Conservation (phyloP, 2,113 vertebrate species). For the Callipepla californica region DNA sequence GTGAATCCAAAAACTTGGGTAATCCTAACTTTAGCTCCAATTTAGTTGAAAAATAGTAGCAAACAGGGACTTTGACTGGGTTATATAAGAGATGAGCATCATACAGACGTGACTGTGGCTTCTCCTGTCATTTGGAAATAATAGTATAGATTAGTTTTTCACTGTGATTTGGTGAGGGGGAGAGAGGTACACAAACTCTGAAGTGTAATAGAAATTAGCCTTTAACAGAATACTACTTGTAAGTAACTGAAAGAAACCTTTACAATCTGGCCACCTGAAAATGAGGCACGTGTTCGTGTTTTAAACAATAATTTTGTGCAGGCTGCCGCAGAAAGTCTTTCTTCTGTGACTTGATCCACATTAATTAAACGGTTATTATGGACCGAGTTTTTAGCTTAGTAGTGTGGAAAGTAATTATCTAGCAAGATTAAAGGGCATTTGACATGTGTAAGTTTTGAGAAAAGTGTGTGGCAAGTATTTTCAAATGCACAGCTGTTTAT, state of each 20-base stretch:
- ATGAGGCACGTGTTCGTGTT: neutral
- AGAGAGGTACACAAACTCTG: neutral
- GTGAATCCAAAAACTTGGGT: fast-evolving
- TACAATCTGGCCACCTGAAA: neutral
- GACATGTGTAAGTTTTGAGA: neutral
- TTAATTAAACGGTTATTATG: neutral
- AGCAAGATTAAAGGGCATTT: neutral
- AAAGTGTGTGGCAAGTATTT: neutral
- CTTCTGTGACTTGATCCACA: neutral
- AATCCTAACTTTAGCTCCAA: neutral
- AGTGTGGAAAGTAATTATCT: neutral
- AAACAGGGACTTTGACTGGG: neutral
- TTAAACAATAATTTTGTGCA: neutral
- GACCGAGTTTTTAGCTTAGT: neutral
- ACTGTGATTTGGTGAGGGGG: neutral
- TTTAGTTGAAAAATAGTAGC: neutral
- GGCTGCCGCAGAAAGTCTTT: neutral
- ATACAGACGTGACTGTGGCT: neutral
- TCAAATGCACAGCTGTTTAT: neutral
- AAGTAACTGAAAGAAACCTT: neutral
- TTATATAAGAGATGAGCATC: neutral
- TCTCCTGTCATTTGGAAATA: neutral
- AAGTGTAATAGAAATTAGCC: neutral
- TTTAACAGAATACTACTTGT: neutral
- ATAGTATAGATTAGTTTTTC: neutral